Evolutionary conservation across 2,888 invertebrate genomes (phyloP).

Genomic region (Platycnemis pennipes): DNA sequence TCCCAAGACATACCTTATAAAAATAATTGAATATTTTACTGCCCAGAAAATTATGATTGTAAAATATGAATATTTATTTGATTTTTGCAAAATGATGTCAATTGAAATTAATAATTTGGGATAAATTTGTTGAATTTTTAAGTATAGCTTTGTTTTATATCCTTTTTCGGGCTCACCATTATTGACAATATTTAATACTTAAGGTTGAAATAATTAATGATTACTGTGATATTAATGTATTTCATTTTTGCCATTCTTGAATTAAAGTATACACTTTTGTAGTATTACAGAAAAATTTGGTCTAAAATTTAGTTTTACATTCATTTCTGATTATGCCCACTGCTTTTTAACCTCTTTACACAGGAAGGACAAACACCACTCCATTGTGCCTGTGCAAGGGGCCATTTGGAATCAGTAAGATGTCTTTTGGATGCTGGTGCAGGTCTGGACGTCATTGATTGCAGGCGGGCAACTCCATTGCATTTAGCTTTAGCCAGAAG

Average conservation of each 20-base stretch:
- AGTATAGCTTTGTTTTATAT: too few species aligned
- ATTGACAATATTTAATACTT: neutral
- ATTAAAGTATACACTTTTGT: neutral
- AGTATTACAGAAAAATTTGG: neutral
- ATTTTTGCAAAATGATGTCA: too few species aligned
- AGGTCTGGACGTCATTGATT: conserved; percentile 79
- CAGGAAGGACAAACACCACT: conserved; percentile 81
- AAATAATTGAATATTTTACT: too few species aligned
- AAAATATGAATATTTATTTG: too few species aligned
- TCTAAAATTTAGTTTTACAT: neutral
- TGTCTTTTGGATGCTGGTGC: conserved; percentile 80
- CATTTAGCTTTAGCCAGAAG: conserved; percentile 83
- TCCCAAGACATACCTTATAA: too few species aligned
- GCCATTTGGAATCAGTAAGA: conserved; percentile 80
- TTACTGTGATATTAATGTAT: too few species aligned
- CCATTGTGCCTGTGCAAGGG: conserved; percentile 80
- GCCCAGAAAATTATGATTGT: too few species aligned
- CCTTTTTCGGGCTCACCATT: neutral
- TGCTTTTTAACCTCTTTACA: conserved; percentile 39
- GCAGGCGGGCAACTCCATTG: conserved; percentile 81
- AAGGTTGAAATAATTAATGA: too few species aligned
- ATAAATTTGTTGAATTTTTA: too few species aligned
- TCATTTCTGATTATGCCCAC: too few species aligned
- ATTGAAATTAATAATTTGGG: too few species aligned
- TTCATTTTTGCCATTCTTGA: too few species aligned